Conservation (phyloP, 2,888 invertebrate genomes). For the Oscheius onirici region DNA sequence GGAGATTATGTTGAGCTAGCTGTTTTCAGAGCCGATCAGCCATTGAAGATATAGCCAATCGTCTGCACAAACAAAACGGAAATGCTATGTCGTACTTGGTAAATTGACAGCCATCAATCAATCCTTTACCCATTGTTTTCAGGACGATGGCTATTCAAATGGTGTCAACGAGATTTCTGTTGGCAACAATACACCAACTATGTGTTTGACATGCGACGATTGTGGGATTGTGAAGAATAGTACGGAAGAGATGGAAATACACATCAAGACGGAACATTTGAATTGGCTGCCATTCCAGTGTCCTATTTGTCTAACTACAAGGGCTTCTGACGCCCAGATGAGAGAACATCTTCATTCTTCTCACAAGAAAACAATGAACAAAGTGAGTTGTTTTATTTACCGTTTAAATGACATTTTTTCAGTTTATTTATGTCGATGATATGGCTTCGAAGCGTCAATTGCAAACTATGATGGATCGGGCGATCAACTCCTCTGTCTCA, state of each 20-base stretch:
- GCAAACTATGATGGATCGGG: constrained; percentile 65
- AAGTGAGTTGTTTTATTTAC: too few species aligned
- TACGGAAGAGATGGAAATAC: constrained; percentile 67
- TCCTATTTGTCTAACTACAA: constrained; percentile 59
- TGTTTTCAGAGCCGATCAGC: constrained; percentile 28
- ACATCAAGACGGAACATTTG: constrained; percentile 67
- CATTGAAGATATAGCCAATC: constrained; percentile 49
- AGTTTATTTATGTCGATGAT: constrained; percentile 70
- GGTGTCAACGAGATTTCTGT: constrained; percentile 31
- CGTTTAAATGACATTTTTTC: neutral
- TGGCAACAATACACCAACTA: constrained; percentile 52
- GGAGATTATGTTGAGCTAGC: neutral
- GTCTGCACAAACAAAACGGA: constrained; percentile 43
- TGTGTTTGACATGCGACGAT: constrained; percentile 66
- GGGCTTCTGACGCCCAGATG: constrained; percentile 70
- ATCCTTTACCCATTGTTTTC: neutral
- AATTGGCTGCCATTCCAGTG: constrained; percentile 71
- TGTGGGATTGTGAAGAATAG: constrained; percentile 63
- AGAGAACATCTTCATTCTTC: constrained; percentile 68
- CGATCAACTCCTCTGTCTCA: constrained; percentile 36
- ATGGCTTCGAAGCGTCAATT: constrained; percentile 63
- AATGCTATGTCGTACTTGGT: constrained; percentile 14
- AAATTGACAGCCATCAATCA: neutral
- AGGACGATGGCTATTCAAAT: constrained; percentile 22
- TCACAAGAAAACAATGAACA: constrained; percentile 64